Evolutionary conservation across 2,888 invertebrate species (phyloP).

Genomic region (Macaria notata): DNA sequence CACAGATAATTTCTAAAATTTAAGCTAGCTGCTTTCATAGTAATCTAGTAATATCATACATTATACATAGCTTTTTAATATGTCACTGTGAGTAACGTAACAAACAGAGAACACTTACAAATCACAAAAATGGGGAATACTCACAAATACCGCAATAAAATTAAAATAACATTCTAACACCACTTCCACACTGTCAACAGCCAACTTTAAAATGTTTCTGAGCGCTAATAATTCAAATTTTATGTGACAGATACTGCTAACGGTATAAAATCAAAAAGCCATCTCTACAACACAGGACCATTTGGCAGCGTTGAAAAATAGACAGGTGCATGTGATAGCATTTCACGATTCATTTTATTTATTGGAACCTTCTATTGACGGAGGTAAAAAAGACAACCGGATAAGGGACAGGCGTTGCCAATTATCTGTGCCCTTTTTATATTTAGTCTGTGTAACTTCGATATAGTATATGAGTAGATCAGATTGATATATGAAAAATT

Average conservation of each 20-base stretch:
- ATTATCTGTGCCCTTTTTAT: conserved; percentile 39
- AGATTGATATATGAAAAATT: too few species aligned
- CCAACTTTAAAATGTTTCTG: not conserved
- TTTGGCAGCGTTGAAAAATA: conserved; percentile 55
- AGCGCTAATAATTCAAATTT: conserved; percentile 11
- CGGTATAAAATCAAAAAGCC: conserved; percentile 33
- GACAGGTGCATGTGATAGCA: conserved; percentile 74
- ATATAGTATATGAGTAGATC: too few species aligned
- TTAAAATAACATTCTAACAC: not conserved
- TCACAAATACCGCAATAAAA: not conserved
- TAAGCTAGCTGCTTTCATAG: too few species aligned
- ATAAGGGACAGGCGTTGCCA: conserved; percentile 50
- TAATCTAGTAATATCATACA: too few species aligned
- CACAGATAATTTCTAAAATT: too few species aligned
- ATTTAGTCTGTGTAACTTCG: not conserved
- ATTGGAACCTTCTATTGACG: conserved; percentile 54
- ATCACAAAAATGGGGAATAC: too few species aligned
- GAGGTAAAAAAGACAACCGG: conserved; percentile 51
- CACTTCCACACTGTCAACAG: not conserved
- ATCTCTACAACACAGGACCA: conserved; percentile 37
- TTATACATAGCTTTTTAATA: too few species aligned
- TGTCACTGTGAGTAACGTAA: too few species aligned
- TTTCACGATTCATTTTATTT: conserved; percentile 65
- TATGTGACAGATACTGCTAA: conserved; percentile 9
- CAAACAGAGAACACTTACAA: too few species aligned